phyloP scores from a whole-genome alignment of 37 sponge, comb jelly and placozoan genomes.

The Beroe ovata region DNA sequence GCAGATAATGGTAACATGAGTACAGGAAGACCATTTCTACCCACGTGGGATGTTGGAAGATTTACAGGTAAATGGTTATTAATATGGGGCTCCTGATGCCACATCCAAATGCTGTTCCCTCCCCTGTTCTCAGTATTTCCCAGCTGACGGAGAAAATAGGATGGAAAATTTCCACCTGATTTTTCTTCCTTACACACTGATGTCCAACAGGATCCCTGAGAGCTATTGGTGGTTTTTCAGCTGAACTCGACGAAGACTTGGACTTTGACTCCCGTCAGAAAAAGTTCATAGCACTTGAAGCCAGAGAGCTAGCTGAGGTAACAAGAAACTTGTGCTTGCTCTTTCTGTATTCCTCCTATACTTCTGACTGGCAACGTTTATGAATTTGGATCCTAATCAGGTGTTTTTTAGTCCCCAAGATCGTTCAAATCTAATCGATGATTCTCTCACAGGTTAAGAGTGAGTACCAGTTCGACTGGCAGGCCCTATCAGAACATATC shows the following conservation, averaged over 20 bases:
- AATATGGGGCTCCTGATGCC: no score
- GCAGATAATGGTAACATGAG: constrained; percentile 66
- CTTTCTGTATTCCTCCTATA: no score
- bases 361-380: no score
- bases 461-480: constrained; percentile 8
- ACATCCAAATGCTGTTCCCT: no score
- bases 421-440: no score
- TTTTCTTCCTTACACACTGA: no score
- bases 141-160: no score
- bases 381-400: no score
- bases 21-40: background rate
- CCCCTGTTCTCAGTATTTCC: no score
- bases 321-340: no score
- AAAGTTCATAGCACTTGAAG: constrained; percentile 18
- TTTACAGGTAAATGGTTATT: constrained; percentile 42
- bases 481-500: background rate
- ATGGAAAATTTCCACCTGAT: no score
- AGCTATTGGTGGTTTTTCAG: constrained; percentile 2
- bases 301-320: background rate
- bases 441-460: background rate
- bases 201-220: constrained; percentile 20
- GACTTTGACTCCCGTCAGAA: constrained; percentile 5
- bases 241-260: constrained; percentile 10
- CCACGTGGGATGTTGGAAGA: constrained; percentile 52
- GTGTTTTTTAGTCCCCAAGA: no score